A percentile compares a stretch with the other conserved stretches of the same genome.
phyloP scores from a whole-genome alignment of 2,797 vertebrate genomes.

The Sarcophilus harrisii region DNA sequence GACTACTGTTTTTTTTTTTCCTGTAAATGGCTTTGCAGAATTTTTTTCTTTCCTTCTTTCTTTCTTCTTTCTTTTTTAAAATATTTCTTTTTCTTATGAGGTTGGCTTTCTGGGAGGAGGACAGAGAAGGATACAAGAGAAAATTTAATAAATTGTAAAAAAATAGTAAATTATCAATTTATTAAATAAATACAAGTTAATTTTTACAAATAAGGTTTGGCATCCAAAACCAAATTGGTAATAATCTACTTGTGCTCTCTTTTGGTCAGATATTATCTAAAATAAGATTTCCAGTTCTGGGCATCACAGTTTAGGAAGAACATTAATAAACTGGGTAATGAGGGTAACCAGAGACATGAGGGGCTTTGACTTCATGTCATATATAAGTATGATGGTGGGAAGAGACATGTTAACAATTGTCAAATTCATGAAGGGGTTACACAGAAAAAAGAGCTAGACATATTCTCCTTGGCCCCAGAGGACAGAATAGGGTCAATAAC shows the following conservation, averaged over 20 bases:
- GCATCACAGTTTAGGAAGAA: not conserved
- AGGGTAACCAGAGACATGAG: not conserved
- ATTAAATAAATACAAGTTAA: not conserved
- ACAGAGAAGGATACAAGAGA: not conserved
- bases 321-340: not conserved
- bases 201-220: not conserved
- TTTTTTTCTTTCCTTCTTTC: not conserved
- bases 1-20: not conserved
- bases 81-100: not conserved
- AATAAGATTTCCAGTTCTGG: not conserved
- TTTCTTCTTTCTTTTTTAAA: not conserved
- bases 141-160: not conserved
- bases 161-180: no score
- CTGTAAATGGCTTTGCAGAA: not conserved
- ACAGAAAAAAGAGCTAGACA: not conserved
- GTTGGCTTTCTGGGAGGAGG: not conserved
- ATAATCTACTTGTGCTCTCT: not conserved
- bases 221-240: not conserved
- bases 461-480: not conserved
- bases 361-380: not conserved
- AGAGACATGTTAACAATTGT: not conserved
- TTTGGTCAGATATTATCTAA: not conserved
- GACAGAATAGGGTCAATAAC: not conserved
- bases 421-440: not conserved
- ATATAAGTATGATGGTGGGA: not conserved